phyloP scores from a whole-genome alignment of 2,113 vertebrate species.

The Garra rufa region DNA sequence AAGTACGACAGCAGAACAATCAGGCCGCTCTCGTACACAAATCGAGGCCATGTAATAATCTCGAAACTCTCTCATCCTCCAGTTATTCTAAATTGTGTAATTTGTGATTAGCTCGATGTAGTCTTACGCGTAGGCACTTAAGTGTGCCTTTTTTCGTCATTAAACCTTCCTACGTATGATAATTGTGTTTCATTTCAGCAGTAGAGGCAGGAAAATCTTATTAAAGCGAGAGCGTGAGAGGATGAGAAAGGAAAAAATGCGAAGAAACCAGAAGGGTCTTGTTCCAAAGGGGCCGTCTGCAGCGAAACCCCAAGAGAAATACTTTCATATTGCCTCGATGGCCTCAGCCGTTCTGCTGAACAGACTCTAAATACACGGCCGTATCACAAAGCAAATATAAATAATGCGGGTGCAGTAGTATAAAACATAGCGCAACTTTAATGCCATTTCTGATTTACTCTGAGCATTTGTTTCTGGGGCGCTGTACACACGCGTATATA shows the following conservation, averaged over 20 bases:
- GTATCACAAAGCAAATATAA: slow-evolving; percentile 51
- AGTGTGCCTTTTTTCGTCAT: slow-evolving; percentile 47
- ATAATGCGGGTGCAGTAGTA: slow-evolving; percentile 55
- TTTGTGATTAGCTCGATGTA: slow-evolving; percentile 68
- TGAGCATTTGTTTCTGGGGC: slow-evolving; percentile 18
- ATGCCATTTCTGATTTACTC: slow-evolving; percentile 35
- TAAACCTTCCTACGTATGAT: slow-evolving; percentile 66
- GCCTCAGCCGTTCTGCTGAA: slow-evolving; percentile 32
- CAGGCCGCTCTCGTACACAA: slow-evolving; percentile 61
- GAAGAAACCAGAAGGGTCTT: slow-evolving; percentile 33
- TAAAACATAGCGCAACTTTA: slow-evolving; percentile 38
- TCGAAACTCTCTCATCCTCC: slow-evolving; percentile 64
- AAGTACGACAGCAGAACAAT: slow-evolving; percentile 41
- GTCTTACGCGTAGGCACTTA: slow-evolving; percentile 58
- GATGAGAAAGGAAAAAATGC: slow-evolving; percentile 23
- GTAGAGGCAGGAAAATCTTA: slow-evolving; percentile 72
- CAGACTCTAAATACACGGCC: slow-evolving; percentile 31
- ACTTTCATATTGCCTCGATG: slow-evolving; percentile 39
- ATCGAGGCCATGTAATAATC: slow-evolving; percentile 60
- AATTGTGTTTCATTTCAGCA: slow-evolving; percentile 72
- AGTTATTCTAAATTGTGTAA: slow-evolving; percentile 68
- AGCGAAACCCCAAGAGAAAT: slow-evolving; percentile 54
- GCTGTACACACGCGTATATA: not conserved
- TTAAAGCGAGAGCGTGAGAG: slow-evolving; percentile 64
- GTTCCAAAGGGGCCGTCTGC: slow-evolving; percentile 40